phyloP scores from a whole-genome alignment of 2,888 invertebrate genomes.

The Calameuta pallipes region DNA sequence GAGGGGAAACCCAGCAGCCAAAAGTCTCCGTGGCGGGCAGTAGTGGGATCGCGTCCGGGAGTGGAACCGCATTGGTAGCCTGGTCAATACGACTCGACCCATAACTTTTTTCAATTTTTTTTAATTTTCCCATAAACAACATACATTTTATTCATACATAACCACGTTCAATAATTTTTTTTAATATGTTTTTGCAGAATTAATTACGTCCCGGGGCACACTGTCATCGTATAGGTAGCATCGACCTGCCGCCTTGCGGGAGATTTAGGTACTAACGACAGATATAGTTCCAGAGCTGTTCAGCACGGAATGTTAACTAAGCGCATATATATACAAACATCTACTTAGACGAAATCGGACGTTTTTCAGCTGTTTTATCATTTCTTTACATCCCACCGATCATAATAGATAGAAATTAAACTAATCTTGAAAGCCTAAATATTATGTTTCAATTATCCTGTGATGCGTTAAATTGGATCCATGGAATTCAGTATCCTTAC shows the following conservation, averaged over 20 bases:
- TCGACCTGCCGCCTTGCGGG: not conserved
- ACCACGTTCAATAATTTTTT: not conserved
- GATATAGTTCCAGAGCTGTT: not conserved
- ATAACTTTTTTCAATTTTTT: conserved; percentile 71
- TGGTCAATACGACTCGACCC: conserved; percentile 82
- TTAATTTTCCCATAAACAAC: conserved; percentile 26
- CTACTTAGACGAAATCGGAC: not conserved
- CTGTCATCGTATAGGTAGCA: not conserved
- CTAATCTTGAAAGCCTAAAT: not conserved
- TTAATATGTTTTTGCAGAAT: not conserved
- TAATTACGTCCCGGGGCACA: not conserved
- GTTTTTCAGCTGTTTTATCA: not conserved
- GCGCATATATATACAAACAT: not conserved
- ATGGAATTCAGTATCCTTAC: not conserved
- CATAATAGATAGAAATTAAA: not conserved
- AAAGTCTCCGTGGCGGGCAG: conserved; percentile 98
- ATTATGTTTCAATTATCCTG: not conserved
- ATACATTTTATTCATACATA: not conserved
- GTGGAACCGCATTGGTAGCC: conserved; percentile 91
- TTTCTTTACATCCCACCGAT: not conserved
- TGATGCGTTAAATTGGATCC: not conserved
- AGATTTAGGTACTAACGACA: not conserved
- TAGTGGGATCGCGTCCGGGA: conserved; percentile 99
- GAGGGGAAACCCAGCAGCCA: conserved; percentile 99
- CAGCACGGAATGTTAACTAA: not conserved